Base-by-base conservation (phyloP, 2,888 invertebrate genomes). In the Melanotus villosus region DNA sequence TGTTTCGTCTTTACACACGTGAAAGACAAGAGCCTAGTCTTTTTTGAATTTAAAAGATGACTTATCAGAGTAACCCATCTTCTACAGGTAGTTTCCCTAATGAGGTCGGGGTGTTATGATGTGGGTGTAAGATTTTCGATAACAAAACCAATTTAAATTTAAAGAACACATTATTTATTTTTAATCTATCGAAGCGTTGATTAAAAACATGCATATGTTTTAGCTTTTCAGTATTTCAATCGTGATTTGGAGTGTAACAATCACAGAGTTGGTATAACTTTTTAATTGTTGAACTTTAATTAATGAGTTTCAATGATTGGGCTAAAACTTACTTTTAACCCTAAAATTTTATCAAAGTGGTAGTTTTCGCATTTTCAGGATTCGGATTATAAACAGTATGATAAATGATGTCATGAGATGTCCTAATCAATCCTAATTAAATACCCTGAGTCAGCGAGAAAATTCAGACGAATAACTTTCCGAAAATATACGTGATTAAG, bases 381-480 rank as follows among this genome's bases (percentile, higher is more conserved):
- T 2, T n/a, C 2, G 7, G 9, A 36, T 2, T 10, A 36, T 3
- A 38, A 38, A 38, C 38, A 12, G 12, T 14, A 12, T 38, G 12
- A 74, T 65, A 76, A 78, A 77, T 75, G 76, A 78, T 76, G 75
- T 76, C 76, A 76, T 76, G 73, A 65, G 70, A 70, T 66, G 70
- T 72, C 72, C 71, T 74, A 75, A 76, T 73, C 72, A 71, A 52
- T 68, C 65, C 54, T 75, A 73, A 76, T 77, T 78, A 76, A 71
- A 70, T 64, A 70, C 59, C 73, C 78, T 78, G 76, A 78, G 74
- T 78, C 78, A 77, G 78, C 78, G 70, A 64, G 38, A 12, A 38
- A 38, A 38, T 14, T 38, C 2, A 12, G 14, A 26, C 4, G 26
- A 7, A 26, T 26, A 26, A 26, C 4, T 26, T 26, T 26, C 26